Evolutionary conservation across 2,888 invertebrate species (phyloP).

Genomic region (Plebejus argus): DNA sequence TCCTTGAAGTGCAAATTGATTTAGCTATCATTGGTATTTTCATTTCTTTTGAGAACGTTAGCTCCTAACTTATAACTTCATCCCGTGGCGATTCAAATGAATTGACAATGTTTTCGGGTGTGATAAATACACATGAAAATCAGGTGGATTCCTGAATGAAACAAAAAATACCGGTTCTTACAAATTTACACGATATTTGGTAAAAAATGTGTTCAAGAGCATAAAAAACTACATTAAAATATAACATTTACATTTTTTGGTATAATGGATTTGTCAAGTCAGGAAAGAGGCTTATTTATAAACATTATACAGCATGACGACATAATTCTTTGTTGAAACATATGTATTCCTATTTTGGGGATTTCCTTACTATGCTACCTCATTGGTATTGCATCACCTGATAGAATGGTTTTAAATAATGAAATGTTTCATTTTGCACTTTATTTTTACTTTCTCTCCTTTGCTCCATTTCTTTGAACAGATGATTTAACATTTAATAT

Average conservation of each 20-base stretch:
- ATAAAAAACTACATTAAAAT: slow-evolving; percentile 25
- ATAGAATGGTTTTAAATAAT: neutral
- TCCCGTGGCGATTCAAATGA: neutral
- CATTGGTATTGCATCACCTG: neutral
- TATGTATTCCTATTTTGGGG: slow-evolving; percentile 29
- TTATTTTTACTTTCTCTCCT: neutral
- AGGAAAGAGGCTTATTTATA: slow-evolving; percentile 39
- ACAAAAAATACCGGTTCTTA: neutral
- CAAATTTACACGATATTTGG: neutral
- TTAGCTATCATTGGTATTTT: neutral
- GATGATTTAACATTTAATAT: neutral
- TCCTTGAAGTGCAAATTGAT: neutral
- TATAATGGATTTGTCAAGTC: slow-evolving; percentile 37
- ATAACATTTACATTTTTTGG: slow-evolving; percentile 29
- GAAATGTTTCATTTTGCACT: neutral
- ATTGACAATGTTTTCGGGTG: neutral
- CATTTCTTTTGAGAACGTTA: neutral
- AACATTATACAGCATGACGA: slow-evolving; percentile 39
- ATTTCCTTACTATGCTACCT: neutral
- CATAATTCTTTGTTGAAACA: slow-evolving; percentile 27
- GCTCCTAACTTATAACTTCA: neutral
- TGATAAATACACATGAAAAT: slow-evolving; percentile 12
- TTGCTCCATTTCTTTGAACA: neutral
- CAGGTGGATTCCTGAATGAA: neutral
- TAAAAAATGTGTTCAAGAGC: slow-evolving; percentile 4